phyloP scores from a whole-genome alignment of 2,888 invertebrate genomes.

The Perithous albicinctus region DNA sequence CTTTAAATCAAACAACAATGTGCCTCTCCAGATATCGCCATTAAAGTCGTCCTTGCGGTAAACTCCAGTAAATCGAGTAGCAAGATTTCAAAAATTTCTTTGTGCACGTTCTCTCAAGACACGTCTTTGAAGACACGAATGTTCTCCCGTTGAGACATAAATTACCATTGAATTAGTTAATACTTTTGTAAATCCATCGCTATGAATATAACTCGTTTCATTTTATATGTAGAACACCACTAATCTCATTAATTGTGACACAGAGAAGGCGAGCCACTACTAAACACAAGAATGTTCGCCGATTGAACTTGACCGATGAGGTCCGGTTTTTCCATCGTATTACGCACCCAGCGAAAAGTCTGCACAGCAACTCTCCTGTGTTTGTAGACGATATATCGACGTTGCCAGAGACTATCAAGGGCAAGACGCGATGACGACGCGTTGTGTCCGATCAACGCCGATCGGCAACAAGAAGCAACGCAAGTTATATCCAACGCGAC shows the following conservation, averaged over 20 bases:
- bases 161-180: too few relatives aligned
- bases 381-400: background rate
- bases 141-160: too few relatives aligned
- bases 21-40: too few relatives aligned
- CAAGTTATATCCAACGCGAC: slow-evolving; percentile 42
- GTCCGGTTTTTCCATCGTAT: background rate
- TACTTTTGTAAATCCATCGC: too few relatives aligned
- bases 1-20: too few relatives aligned
- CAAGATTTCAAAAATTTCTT: too few relatives aligned
- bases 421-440: slow-evolving; percentile 45
- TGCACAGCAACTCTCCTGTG: background rate
- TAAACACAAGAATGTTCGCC: background rate
- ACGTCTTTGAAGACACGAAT: too few relatives aligned
- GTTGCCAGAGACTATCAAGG: slow-evolving; percentile 50
- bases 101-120: too few relatives aligned
- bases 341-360: slow-evolving; percentile 1
- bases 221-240: background rate
- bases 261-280: background rate
- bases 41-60: too few relatives aligned
- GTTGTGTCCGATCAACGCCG: slow-evolving; percentile 58
- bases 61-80: too few relatives aligned
- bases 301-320: background rate
- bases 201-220: background rate
- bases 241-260: background rate
- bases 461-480: slow-evolving; percentile 56